Evolutionary conservation across 2,888 invertebrate genomes (phyloP).

Genomic region (Nomada ruficornis): DNA sequence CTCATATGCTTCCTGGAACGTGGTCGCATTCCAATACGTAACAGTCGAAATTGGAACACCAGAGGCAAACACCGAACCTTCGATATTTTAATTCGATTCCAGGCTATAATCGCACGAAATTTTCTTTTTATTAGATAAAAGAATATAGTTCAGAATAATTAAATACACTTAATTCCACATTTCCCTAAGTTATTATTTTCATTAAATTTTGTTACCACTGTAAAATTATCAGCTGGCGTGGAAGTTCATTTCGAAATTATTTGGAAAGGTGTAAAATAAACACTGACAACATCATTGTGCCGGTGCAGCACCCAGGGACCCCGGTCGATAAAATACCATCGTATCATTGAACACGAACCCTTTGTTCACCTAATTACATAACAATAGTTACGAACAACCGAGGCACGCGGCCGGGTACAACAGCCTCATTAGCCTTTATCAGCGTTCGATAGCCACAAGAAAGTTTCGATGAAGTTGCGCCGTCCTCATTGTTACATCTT

Average conservation of each 20-base stretch:
- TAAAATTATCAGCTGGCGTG: too few relatives aligned
- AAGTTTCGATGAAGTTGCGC: conserved; percentile 33
- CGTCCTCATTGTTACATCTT: conserved; percentile 19
- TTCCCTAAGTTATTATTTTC: too few relatives aligned
- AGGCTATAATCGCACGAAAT: neutral
- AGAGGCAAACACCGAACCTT: conserved; percentile 22
- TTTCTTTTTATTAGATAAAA: neutral
- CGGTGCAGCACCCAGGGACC: neutral
- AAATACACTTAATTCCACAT: too few relatives aligned
- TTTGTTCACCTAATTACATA: conserved; percentile 52
- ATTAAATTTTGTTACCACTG: too few relatives aligned
- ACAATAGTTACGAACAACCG: conserved; percentile 29
- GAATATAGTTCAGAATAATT: neutral
- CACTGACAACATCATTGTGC: neutral
- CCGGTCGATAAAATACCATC: conserved; percentile 3
- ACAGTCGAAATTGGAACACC: conserved; percentile 39
- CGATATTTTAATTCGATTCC: conserved; percentile 8
- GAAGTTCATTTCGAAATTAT: too few relatives aligned
- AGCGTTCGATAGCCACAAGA: conserved; percentile 47
- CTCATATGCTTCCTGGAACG: conserved; percentile 49
- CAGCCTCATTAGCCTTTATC: conserved; percentile 61
- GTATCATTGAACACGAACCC: neutral
- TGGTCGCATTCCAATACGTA: conserved; percentile 45
- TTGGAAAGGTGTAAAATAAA: neutral
- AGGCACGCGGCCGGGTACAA: conserved; percentile 20